These are phyloP conservation scores for Ceratotherium simum DNA, from an alignment of 2,113 vertebrate genomes.

Conservation along the genomic window DNA sequence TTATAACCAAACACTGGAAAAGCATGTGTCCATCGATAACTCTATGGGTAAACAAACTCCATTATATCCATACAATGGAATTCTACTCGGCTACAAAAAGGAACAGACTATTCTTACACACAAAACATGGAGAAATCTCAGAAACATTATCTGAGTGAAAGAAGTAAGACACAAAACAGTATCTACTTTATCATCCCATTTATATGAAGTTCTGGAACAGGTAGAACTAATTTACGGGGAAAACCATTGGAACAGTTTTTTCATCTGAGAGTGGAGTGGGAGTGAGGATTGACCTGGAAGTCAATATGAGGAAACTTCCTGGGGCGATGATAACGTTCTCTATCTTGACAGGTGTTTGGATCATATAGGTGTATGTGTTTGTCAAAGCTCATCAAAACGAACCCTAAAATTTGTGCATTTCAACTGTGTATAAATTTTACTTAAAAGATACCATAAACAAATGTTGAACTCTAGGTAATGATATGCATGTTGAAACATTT, in stretches of 20 bases:
- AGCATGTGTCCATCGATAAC: not conserved
- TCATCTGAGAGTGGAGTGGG: not conserved
- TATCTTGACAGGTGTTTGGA: not conserved
- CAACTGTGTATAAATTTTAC: not conserved
- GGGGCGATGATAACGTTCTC: not conserved
- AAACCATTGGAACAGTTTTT: not conserved
- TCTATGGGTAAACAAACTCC: not conserved
- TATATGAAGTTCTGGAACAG: not conserved
- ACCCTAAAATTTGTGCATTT: not conserved
- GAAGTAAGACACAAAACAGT: not conserved
- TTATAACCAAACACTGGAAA: not conserved
- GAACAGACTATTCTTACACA: not conserved
- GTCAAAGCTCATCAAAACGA: not conserved
- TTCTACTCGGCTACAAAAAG: not conserved
- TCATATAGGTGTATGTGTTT: not conserved
- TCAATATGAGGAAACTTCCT: not conserved
- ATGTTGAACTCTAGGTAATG: not conserved
- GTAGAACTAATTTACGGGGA: not conserved
- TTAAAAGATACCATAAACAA: not conserved
- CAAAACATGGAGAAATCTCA: not conserved
- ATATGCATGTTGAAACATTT: not conserved
- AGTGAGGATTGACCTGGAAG: not conserved
- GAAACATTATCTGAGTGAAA: slow-evolving; percentile 18
- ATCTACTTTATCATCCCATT: not conserved
- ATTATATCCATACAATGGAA: not conserved